Base-by-base conservation (phyloP, 2,888 invertebrate genomes). In the Anticlea derivata region DNA sequence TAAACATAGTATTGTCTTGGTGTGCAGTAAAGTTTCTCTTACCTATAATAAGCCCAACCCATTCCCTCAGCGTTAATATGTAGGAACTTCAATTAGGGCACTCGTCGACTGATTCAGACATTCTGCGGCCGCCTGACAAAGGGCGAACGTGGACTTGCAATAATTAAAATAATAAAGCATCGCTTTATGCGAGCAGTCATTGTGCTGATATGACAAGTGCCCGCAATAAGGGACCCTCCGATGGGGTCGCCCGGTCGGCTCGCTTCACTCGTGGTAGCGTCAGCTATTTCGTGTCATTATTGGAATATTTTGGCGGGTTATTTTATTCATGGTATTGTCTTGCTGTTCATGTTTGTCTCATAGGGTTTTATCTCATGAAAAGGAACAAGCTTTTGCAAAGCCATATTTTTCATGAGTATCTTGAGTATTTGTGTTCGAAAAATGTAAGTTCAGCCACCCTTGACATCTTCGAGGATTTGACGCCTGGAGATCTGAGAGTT, bases 111-210 rank as follows among this genome's bases (percentile, higher is more conserved):
- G 78, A 81, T 81, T 73, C 74, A 70, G 71, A 72, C 77, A 73
- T 68, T 61, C 65, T 77, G 75, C 66, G 75, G 73, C 67, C 65
- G 77, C 68, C 74, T 70, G 72, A 81, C 84, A 86, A 86, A 87
- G 86, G 85, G 84, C 77, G 71, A 73, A 74, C 72, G 74, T 72
- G 78, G 75, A 77, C 80, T 78, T 83, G 86, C 83, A 83, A 89
- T 89, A 88, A 88, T 89, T 89, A 89, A 89, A 89, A 89, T 89
- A 88, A 89, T 89, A 89, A 88, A 88, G 88, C 86, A 84, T 82
- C 77, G 70, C 54, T 66, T 66, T 66, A 60, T 57, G 65, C 68
- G 65, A 72, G 65, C 61, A 63, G 67, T 74, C 81, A 81, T 86
- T 86, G 85, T 85, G 80, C 73, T 79, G 80, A 86, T 86, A 88